Percentiles rank a stretch among this genome's conserved stretches.
Conservation (phyloP, 2,888 invertebrate species). For the Meta bourneti region DNA sequence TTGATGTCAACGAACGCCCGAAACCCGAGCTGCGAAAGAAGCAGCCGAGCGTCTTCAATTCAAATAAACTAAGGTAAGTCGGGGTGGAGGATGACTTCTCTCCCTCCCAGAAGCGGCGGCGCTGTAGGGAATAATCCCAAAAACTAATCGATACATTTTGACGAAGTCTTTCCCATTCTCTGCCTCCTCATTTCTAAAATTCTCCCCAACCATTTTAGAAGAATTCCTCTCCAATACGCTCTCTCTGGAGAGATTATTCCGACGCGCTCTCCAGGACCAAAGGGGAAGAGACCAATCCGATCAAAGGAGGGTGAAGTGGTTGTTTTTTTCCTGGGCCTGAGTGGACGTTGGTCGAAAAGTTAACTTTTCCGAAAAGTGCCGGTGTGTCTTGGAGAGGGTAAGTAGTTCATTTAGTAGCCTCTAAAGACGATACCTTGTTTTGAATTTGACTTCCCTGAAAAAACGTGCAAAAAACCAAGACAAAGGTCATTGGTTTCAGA, state of each 20-base stretch:
- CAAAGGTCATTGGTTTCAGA: too few relatives aligned
- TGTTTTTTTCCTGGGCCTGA: background rate
- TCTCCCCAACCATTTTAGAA: slow-evolving; percentile 47
- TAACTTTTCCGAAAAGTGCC: background rate
- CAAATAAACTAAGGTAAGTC: slow-evolving; percentile 40
- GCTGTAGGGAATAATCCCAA: slow-evolving; percentile 57
- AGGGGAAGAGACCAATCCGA: background rate
- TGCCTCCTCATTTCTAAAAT: slow-evolving; percentile 60
- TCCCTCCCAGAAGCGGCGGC: slow-evolving; percentile 7
- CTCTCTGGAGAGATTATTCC: background rate
- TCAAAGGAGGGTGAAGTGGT: background rate
- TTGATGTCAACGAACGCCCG: slow-evolving; percentile 57
- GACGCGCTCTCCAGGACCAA: background rate
- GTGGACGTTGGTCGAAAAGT: slow-evolving; percentile 6
- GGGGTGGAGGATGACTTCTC: background rate
- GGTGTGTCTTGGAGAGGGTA: background rate
- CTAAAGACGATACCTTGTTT: too few relatives aligned
- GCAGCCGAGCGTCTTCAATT: slow-evolving; percentile 43
- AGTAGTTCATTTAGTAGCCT: too few relatives aligned
- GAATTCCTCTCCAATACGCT: slow-evolving; percentile 16
- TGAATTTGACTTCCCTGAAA: too few relatives aligned
- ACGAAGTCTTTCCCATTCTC: slow-evolving; percentile 45
- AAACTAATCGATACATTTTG: slow-evolving; percentile 71
- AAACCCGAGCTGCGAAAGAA: background rate
- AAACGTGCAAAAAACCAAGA: too few relatives aligned